A percentile compares a stretch with the other conserved stretches of the same genome.
These are phyloP conservation scores for Nemopilema nomurai DNA, from an alignment of 30 jellyfish, hydroid and myxozoan genomes.

Conservation along the genomic window DNA sequence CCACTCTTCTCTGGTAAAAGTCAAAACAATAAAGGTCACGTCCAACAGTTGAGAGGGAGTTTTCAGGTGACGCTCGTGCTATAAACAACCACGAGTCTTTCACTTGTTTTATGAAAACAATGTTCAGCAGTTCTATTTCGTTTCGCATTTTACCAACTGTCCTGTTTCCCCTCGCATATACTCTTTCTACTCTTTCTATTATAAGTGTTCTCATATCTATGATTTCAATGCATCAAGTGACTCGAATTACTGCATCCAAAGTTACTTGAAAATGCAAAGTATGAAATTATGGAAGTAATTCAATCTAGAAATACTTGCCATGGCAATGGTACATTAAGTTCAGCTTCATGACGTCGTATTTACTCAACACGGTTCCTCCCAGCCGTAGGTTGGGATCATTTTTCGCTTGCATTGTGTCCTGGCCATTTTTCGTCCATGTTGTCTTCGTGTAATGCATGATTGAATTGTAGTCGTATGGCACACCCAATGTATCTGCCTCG, in stretches of 20 bases:
- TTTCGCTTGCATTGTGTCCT: conserved; percentile 54
- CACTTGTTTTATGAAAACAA: too few species aligned
- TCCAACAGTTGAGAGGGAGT: not conserved
- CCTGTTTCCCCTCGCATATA: too few species aligned
- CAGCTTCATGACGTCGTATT: conserved; percentile 49
- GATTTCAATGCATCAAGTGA: too few species aligned
- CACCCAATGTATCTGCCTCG: conserved; percentile 42
- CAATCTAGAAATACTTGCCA: conserved; percentile 57
- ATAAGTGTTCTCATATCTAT: too few species aligned
- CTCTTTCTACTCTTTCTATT: too few species aligned
- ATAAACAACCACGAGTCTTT: not conserved
- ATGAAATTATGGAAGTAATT: too few species aligned
- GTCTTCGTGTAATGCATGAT: conserved; percentile 62
- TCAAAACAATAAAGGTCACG: not conserved
- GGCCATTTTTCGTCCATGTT: conserved; percentile 48
- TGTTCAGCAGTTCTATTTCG: too few species aligned
- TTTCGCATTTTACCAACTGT: too few species aligned
- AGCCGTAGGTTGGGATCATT: conserved; percentile 43
- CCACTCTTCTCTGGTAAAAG: conserved; percentile 31
- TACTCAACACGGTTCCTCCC: conserved; percentile 36
- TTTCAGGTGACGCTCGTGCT: not conserved
- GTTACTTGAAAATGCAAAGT: too few species aligned
- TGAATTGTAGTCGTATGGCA: conserved; percentile 59
- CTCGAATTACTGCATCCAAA: too few species aligned
- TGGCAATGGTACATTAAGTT: conserved; percentile 64